Conservation (phyloP, 1,140 invertebrate genomes). For the Mamestra configurata region DNA sequence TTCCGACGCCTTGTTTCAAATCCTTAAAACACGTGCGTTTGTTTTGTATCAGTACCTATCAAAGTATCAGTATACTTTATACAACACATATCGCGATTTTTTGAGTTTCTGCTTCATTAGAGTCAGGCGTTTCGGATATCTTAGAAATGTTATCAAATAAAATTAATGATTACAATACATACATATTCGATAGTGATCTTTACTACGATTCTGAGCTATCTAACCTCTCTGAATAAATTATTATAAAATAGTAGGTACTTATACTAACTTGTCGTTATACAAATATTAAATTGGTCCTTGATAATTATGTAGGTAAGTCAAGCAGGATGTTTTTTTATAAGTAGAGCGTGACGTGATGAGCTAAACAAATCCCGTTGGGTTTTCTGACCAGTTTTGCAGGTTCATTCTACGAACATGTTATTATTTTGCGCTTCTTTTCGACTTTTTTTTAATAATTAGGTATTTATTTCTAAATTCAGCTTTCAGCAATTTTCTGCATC, state of each 20-base stretch:
- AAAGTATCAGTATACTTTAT: neutral
- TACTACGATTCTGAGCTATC: neutral
- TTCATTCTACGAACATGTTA: neutral
- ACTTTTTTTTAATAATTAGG: neutral
- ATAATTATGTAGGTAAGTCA: neutral
- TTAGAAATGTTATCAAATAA: neutral
- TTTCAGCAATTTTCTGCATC: too few relatives aligned
- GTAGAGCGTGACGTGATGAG: constrained; percentile 38
- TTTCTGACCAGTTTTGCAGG: constrained; percentile 30
- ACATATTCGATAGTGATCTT: neutral
- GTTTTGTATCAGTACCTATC: neutral
- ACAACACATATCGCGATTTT: neutral
- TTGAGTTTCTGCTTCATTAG: neutral
- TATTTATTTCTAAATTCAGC: too few relatives aligned
- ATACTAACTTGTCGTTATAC: neutral
- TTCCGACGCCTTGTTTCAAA: neutral
- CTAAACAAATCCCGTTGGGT: constrained; percentile 36
- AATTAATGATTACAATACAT: neutral
- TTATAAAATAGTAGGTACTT: neutral
- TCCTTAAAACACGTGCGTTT: neutral
- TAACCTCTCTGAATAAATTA: neutral
- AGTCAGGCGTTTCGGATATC: neutral
- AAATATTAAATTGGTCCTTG: constrained; percentile 9
- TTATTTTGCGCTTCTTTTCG: neutral
- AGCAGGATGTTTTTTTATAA: constrained; percentile 40